Evolutionary conservation across 2,113 vertebrate genomes (phyloP).

Genomic region (Coracopsis vasa): DNA sequence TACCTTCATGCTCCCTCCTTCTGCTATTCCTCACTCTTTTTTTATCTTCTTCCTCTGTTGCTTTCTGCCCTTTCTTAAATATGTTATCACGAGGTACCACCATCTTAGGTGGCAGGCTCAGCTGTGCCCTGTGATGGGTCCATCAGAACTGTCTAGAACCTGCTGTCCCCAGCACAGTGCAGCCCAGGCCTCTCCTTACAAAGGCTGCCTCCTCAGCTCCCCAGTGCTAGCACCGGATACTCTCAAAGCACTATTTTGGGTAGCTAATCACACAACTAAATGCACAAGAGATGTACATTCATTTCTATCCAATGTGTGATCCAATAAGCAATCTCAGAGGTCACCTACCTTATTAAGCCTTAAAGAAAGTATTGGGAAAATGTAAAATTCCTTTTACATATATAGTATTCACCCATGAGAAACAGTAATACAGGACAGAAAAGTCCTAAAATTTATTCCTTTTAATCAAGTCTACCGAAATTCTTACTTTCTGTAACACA

Average conservation of each 20-base stretch:
- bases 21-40: background rate
- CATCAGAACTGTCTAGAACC: background rate
- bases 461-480: background rate
- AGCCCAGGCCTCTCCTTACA: background rate
- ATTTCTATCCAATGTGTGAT: background rate
- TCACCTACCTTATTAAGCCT: background rate
- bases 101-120: background rate
- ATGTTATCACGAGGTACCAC: background rate
- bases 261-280: background rate
- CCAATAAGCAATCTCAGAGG: background rate
- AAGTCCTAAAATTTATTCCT: background rate
- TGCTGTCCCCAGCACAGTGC: background rate
- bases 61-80: background rate
- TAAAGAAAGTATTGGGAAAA: background rate
- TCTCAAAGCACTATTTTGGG: background rate
- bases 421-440: background rate
- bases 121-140: rapidly evolving
- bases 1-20: background rate
- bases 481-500: background rate
- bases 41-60: background rate
- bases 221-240: rapidly evolving
- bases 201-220: background rate
- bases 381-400: background rate
- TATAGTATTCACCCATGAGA: background rate
- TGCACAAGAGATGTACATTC: background rate